Base-by-base conservation (phyloP, 2,113 vertebrate species). In the Nothocercus nigrocapillus region DNA sequence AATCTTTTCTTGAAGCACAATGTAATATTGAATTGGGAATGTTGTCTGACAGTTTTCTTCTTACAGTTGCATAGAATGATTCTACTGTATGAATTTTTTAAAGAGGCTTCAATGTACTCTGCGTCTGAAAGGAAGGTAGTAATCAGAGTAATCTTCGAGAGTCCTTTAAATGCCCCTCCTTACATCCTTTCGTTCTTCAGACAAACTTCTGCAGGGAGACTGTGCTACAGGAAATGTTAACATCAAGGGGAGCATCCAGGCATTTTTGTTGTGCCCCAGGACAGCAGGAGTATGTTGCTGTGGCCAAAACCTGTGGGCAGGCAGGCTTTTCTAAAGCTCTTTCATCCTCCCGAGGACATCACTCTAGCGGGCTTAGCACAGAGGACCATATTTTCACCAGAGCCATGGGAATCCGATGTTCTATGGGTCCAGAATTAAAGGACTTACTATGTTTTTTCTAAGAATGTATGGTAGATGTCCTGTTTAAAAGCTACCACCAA, bases 1-100 rank as follows among this genome's bases (percentile, higher is more conserved):
- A 99, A 99, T 99, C 93, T 98, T 98, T 98, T 99, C 98, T 98
- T 98, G 98, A 98, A 98, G 98, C 95, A 97, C 97, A 98, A 97
- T 98, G 97, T 98, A 97, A 98, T 98, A 98, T 98, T 98, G 97
- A 98, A 97, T 97, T 97, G 97, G 97, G 97, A 98, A 98, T 98
- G 97, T 97, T 98, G 97, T 97, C 97, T 98, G 98, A 98, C 98
- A 98, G 97, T 97, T 98, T 97, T 70, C 95, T 94, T 98, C 96
- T 95, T 95, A 89, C 42, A n/a, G 96, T 97, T 97, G 97, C 97
- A 93, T 58, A 85, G 97, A 97, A 85, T 97, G 96, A 97, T 94
- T 96, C 95, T 85, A 59, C 82, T 54, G 88, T 98, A 98, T 98
- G 97, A 98, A 98, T 98, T 98, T 98, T 98, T 98, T 90, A 98